Percentiles rank a stretch among this genome's conserved stretches.
phyloP scores from a whole-genome alignment of 2,797 vertebrate genomes.

The Leucoraja ocellata region DNA sequence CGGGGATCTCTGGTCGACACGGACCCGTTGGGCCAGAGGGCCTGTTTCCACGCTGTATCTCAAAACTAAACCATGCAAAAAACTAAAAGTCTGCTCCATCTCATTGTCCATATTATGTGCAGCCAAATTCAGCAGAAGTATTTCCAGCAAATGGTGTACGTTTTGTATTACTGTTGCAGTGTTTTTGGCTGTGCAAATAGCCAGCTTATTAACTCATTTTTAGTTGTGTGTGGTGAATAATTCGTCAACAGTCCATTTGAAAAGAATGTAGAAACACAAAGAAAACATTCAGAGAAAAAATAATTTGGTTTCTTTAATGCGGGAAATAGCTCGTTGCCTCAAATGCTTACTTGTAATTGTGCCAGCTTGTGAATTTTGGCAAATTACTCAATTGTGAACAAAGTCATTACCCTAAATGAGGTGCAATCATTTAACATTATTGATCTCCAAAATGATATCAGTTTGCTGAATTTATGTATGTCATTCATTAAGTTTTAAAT shows the following conservation, averaged over 20 bases:
- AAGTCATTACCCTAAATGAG: constrained; percentile 34
- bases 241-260: neutral
- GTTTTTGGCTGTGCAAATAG: neutral
- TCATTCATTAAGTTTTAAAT: constrained; percentile 34
- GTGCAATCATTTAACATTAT: constrained; percentile 19
- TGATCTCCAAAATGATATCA: constrained; percentile 32
- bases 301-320: constrained; percentile 33
- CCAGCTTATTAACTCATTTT: neutral
- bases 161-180: neutral
- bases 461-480: constrained; percentile 29
- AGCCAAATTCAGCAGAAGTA: neutral
- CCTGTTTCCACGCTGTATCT: too few relatives aligned
- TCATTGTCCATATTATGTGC: neutral
- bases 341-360: neutral
- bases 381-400: constrained; percentile 26
- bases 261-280: neutral
- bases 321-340: neutral
- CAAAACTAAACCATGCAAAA: too few relatives aligned
- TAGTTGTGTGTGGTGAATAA: neutral
- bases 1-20: too few relatives aligned
- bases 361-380: constrained; percentile 24
- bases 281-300: constrained; percentile 5
- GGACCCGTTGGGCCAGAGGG: too few relatives aligned
- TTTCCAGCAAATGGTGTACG: too few relatives aligned
- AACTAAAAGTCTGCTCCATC: neutral